Evolutionary conservation across 2,888 invertebrate genomes (phyloP).

Genomic region (Leptinotarsa haldemani): DNA sequence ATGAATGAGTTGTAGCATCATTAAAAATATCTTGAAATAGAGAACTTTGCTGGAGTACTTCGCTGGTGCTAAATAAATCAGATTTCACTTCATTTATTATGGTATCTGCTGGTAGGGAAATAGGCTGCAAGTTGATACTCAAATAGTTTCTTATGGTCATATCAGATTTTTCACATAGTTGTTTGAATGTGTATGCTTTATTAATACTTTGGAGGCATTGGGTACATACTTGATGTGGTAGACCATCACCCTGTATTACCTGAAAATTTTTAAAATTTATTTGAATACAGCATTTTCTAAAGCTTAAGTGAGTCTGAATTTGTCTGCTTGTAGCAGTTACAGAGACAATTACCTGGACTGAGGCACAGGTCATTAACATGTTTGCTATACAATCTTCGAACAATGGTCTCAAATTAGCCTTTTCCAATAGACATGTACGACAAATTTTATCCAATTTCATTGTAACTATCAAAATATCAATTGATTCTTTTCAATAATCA

Average conservation of each 20-base stretch:
- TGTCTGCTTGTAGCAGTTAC: neutral
- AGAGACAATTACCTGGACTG: slow-evolving; percentile 58
- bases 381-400: slow-evolving; percentile 63
- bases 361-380: slow-evolving; percentile 64
- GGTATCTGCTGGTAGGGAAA: slow-evolving; percentile 49
- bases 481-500: no score
- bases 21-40: slow-evolving; percentile 64
- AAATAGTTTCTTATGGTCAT: slow-evolving; percentile 60
- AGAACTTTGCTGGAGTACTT: slow-evolving; percentile 60
- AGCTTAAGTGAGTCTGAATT: no score
- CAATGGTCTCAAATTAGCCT: slow-evolving; percentile 60
- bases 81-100: slow-evolving; percentile 57
- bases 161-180: slow-evolving; percentile 64
- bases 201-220: slow-evolving; percentile 63
- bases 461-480: no score
- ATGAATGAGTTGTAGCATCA: slow-evolving; percentile 59
- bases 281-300: neutral
- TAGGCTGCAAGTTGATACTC: slow-evolving; percentile 53
- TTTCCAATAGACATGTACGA: slow-evolving; percentile 62
- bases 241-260: slow-evolving; percentile 63
- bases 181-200: slow-evolving; percentile 62
- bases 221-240: slow-evolving; percentile 63
- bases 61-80: slow-evolving; percentile 59
- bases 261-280: slow-evolving; percentile 40
- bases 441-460: slow-evolving; percentile 64